These are phyloP conservation scores for Trichechus manatus DNA, from an alignment of 2,113 vertebrate species.

Conservation along the genomic window DNA sequence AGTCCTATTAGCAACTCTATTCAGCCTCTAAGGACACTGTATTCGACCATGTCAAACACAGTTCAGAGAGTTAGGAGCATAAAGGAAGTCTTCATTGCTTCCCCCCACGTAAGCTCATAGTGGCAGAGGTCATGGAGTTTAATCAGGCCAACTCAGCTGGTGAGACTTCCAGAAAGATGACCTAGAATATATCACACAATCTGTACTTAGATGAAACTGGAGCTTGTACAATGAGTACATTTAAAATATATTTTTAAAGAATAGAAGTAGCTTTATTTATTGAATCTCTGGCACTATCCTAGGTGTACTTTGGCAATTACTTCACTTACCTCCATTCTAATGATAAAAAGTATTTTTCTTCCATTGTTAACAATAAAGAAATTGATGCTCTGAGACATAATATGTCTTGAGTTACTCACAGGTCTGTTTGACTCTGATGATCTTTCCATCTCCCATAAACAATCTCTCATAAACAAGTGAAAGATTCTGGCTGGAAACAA, in stretches of 20 bases:
- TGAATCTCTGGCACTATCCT: background rate
- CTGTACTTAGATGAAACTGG: background rate
- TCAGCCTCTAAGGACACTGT: background rate
- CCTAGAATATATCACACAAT: conserved; percentile 16
- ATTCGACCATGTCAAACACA: background rate
- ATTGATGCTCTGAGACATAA: background rate
- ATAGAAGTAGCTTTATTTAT: background rate
- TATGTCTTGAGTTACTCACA: background rate
- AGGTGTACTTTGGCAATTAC: background rate
- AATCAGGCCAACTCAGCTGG: background rate
- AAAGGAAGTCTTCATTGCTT: fast-evolving
- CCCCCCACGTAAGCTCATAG: background rate
- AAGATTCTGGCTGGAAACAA: background rate
- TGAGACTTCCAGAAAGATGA: background rate
- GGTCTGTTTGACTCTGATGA: background rate
- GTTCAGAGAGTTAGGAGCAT: background rate
- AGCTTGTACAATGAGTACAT: background rate
- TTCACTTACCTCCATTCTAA: background rate
- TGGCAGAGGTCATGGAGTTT: background rate
- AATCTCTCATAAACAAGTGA: background rate
- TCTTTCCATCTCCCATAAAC: background rate
- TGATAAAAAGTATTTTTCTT: background rate
- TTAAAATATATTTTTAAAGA: conserved; percentile 12
- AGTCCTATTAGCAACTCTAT: conserved; percentile 43
- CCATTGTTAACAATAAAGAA: background rate